Evolutionary conservation across 2,113 vertebrate species (phyloP).

Genomic region (Dasypus novemcinctus): DNA sequence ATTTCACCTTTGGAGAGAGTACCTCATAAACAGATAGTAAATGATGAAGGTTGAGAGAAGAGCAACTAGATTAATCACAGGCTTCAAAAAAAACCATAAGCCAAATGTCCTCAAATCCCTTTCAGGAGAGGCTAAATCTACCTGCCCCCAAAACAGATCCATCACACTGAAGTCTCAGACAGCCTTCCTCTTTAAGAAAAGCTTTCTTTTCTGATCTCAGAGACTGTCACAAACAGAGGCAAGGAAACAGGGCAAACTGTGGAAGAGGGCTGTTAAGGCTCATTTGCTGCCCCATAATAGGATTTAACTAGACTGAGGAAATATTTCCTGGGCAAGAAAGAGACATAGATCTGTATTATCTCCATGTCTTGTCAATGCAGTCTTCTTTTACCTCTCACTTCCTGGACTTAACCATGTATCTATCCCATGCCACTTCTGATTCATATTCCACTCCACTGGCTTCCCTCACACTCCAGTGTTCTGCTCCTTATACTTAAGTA

Average conservation of each 20-base stretch:
- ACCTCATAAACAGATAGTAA: conserved; percentile 67
- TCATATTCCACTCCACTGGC: background rate
- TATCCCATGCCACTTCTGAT: conserved; percentile 27
- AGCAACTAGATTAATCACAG: conserved; percentile 63
- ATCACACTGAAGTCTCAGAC: conserved; percentile 35
- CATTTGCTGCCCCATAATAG: conserved; percentile 42
- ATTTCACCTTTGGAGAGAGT: conserved; percentile 65
- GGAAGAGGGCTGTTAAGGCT: conserved; percentile 35
- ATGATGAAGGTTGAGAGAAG: conserved; percentile 37
- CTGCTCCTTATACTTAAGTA: background rate
- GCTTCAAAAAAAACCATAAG: conserved; percentile 59
- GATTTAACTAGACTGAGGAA: conserved; percentile 36
- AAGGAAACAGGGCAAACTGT: conserved; percentile 24
- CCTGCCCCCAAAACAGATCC: conserved; percentile 48
- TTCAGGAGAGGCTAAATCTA: conserved; percentile 56
- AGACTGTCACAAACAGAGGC: conserved; percentile 40
- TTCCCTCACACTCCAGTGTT: background rate
- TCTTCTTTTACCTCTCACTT: conserved; percentile 11
- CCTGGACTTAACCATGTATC: background rate
- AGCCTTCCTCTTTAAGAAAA: conserved; percentile 52
- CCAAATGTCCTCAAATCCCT: conserved; percentile 64
- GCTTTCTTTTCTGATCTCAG: conserved; percentile 47
- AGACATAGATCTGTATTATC: conserved; percentile 32
- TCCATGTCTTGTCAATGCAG: background rate
- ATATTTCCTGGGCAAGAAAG: conserved; percentile 45